Base-by-base conservation (phyloP, 2,113 vertebrate genomes). In the Phaetusa simplex region DNA sequence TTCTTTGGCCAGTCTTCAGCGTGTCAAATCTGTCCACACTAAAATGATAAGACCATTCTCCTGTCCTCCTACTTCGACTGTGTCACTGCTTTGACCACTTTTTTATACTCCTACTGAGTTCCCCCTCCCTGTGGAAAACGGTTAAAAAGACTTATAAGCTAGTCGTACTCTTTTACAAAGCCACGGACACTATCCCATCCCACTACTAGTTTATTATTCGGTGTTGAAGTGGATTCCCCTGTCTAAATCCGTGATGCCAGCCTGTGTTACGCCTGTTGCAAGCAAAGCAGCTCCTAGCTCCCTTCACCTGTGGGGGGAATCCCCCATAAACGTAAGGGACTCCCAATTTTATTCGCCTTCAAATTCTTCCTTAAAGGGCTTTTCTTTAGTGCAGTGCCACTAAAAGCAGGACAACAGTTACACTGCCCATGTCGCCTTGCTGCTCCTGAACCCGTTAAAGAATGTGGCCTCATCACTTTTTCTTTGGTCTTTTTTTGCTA, bases 181-280 rank as follows among this genome's bases (percentile, higher is more conserved):
- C 12, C 11, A 26, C 0, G 0, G n/a, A 14, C 5, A 3, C 8
- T 36, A 4, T 20, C 40, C n/a, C 19, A 50, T 88, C 11, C 12
- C 22, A 6, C 32, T 69, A 0, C 22, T 43, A 6, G 6, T 89
- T 93, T 56, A 29, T 79, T 14, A 8, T 3, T 50, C 26, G 45
- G 16, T 21, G 20, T 34, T 50, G 30, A 55, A 90, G 29, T 67
- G 32, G 55, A 61, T 66, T 91, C 30, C 49, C 5, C 0, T 34
- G 2, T 34, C 9, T 2, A 53, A 52, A 36, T 71, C 70, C 11
- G 2, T 21, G 11, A 47, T 66, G 34, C 16, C 69, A 72, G n/a
- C 24, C 42, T 93, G 8, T 1, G 1, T 12, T 77, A 5, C 47
- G 17, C 5, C 14, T 53, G 21, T 42, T 84, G 23, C 4, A 66